phyloP scores from a whole-genome alignment of 2,888 invertebrate species.

The Ophion costatus region DNA sequence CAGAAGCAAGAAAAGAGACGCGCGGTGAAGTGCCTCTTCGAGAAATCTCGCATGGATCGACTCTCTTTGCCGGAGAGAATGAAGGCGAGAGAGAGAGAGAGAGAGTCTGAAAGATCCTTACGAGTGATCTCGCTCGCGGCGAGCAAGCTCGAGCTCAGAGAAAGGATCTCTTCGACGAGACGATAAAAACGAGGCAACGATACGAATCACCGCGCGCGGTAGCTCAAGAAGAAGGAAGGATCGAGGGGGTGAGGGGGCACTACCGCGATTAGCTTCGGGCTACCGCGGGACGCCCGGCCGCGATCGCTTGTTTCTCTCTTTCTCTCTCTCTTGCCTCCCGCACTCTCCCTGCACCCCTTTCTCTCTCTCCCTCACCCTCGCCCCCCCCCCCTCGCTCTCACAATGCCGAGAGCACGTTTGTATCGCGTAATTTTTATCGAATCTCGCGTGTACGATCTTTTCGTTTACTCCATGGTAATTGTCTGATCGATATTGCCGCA shows the following conservation, averaged over 20 bases:
- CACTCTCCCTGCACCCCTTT: not conserved
- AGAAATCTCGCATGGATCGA: constrained; percentile 54
- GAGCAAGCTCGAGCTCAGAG: constrained; percentile 52
- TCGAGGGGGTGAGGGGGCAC: constrained; percentile 22
- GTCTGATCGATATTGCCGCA: constrained; percentile 35
- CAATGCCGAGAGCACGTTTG: constrained; percentile 64
- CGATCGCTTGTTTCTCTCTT: constrained; percentile 44
- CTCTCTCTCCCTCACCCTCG: constrained; percentile 47
- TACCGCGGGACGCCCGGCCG: constrained; percentile 69
- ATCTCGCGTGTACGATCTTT: constrained; percentile 78
- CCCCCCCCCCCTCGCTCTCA: not conserved
- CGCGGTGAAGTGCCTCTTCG: constrained; percentile 37
- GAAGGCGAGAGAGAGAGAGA: constrained; percentile 37
- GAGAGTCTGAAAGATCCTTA: constrained; percentile 55
- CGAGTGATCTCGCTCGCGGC: constrained; percentile 62
- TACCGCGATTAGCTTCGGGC: constrained; percentile 77
- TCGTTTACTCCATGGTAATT: constrained; percentile 71
- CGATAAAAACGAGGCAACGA: constrained; percentile 76
- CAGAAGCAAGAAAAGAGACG: constrained; percentile 60
- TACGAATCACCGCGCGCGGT: constrained; percentile 76
- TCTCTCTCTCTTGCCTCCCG: constrained; percentile 44
- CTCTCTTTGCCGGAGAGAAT: constrained; percentile 49
- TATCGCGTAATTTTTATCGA: constrained; percentile 79
- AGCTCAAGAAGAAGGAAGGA: constrained; percentile 49
- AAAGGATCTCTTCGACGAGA: constrained; percentile 55